phyloP scores from a whole-genome alignment of 2,113 vertebrate genomes.

The Formicarius rufipectus region DNA sequence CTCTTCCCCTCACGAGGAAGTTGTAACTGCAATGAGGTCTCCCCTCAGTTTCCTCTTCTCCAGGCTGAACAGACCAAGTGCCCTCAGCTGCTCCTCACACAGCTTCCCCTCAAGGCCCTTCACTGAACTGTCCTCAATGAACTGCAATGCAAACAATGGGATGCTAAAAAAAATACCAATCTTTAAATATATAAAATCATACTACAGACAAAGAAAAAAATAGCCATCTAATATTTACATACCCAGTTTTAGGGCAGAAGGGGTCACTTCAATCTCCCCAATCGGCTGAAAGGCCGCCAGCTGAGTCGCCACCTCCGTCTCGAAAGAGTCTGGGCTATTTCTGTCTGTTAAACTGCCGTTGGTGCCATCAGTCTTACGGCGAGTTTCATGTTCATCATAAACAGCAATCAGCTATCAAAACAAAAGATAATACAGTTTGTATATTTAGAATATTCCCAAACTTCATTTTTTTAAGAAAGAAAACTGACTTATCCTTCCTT shows the following conservation, averaged over 20 bases:
- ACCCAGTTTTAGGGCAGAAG: slow-evolving; percentile 91
- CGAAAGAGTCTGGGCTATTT: slow-evolving; percentile 86
- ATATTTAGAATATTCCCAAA: background rate
- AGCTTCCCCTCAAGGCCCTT: background rate
- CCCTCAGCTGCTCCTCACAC: background rate
- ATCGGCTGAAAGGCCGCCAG: slow-evolving; percentile 88
- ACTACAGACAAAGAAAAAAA: background rate
- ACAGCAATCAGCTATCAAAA: slow-evolving; percentile 90
- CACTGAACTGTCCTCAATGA: background rate
- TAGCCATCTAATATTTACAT: slow-evolving; percentile 47
- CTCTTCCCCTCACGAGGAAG: background rate
- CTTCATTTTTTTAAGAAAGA: background rate
- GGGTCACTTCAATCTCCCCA: slow-evolving; percentile 93
- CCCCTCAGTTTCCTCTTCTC: background rate
- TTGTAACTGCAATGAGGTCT: background rate
- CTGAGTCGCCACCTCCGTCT: slow-evolving; percentile 80
- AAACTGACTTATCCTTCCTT: background rate
- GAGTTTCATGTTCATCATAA: slow-evolving; percentile 91
- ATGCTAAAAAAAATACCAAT: background rate
- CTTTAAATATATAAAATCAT: fast-evolving
- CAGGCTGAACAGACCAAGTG: background rate
- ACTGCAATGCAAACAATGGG: background rate
- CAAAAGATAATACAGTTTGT: slow-evolving; percentile 15
- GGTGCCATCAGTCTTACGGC: slow-evolving; percentile 75
- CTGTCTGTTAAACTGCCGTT: slow-evolving; percentile 67